Evolutionary conservation across 2,113 vertebrate genomes (phyloP).

Genomic region (Puffinus mauretanicus): DNA sequence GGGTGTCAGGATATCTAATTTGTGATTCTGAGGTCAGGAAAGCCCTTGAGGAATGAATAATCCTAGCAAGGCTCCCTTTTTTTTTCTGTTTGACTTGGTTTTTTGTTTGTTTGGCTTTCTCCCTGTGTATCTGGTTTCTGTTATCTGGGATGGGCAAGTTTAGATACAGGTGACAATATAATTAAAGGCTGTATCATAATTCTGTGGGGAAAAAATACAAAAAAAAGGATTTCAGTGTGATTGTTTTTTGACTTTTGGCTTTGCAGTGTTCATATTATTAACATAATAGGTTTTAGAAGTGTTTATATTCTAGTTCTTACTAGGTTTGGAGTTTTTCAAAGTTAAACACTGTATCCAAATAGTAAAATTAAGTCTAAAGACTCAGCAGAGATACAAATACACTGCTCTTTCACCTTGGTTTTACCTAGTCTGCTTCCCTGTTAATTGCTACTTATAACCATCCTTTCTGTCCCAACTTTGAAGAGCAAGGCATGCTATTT

Average conservation of each 20-base stretch:
- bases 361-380: not conserved
- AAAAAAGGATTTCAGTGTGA: not conserved
- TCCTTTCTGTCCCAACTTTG: not conserved
- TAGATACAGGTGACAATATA: not conserved
- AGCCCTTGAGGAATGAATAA: not conserved
- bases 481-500: not conserved
- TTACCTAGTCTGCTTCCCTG: not conserved
- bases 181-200: not conserved
- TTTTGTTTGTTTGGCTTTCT: not conserved
- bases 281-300: not conserved
- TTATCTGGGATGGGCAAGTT: not conserved
- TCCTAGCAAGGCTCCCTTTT: not conserved
- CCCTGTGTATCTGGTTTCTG: not conserved
- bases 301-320: not conserved
- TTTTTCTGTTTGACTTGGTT: fast-evolving
- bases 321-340: not conserved
- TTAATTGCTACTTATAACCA: not conserved
- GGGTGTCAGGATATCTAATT: not conserved
- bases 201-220: not conserved
- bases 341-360: not conserved
- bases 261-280: not conserved
- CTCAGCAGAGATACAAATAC: not conserved
- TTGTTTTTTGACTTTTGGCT: not conserved
- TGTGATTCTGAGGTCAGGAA: not conserved
- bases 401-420: not conserved